Percentiles rank a stretch among this genome's conserved stretches.
phyloP scores from a whole-genome alignment of 2,888 invertebrate species.

The Trachelus stipa region DNA sequence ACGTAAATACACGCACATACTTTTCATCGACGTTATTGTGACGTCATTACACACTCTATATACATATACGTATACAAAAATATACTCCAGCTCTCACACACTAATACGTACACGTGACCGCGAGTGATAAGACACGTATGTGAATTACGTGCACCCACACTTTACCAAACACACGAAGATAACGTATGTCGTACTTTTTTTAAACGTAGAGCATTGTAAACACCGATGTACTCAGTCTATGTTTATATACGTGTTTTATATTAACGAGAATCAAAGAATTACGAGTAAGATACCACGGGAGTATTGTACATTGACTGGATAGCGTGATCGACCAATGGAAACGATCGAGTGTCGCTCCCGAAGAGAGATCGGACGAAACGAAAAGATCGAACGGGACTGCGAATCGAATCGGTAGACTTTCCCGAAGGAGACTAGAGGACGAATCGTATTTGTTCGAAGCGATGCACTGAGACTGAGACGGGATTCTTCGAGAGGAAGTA shows the following conservation, averaged over 20 bases:
- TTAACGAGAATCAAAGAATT: constrained; percentile 40
- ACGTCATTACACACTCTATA: neutral
- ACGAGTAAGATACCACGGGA: constrained; percentile 1
- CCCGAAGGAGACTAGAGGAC: neutral
- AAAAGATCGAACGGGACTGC: neutral
- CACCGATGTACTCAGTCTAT: constrained; percentile 64
- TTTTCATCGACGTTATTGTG: neutral
- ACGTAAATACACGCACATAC: neutral
- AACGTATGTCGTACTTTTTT: constrained; percentile 47
- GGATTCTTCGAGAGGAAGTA: neutral
- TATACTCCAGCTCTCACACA: neutral
- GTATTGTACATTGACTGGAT: constrained; percentile 1
- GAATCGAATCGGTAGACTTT: neutral
- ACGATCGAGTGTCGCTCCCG: neutral
- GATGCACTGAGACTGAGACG: neutral
- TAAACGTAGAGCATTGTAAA: constrained; percentile 54
- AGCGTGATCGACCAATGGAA: neutral
- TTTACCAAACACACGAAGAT: constrained; percentile 13
- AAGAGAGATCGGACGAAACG: neutral
- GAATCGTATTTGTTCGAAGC: neutral
- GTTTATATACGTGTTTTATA: constrained; percentile 66
- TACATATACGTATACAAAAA: constrained; percentile 2
- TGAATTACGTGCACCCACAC: neutral
- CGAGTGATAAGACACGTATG: neutral
- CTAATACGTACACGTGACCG: neutral